Percentiles rank a stretch among this genome's conserved stretches.
These are phyloP conservation scores for Lagenorhynchus albirostris DNA, from an alignment of 2,113 vertebrate species.

Conservation along the genomic window DNA sequence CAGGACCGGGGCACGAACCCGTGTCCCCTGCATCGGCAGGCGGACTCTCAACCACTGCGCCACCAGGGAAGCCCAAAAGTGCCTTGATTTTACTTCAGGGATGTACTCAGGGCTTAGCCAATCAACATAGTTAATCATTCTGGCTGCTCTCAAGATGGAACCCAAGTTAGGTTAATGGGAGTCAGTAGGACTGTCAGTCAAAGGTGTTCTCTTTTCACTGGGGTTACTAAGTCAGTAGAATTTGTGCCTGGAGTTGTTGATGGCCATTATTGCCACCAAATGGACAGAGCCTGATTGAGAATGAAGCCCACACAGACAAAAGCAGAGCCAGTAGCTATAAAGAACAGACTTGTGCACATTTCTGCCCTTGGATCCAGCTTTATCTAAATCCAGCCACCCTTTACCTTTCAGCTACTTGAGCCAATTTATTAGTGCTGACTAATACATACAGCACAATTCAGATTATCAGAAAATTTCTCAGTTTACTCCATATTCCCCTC, in stretches of 20 bases:
- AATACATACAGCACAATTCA: neutral
- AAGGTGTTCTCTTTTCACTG: neutral
- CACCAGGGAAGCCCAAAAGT: neutral
- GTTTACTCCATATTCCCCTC: neutral
- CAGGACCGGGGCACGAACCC: no score
- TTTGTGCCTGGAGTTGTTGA: neutral
- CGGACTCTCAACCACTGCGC: no score
- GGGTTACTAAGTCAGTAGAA: neutral
- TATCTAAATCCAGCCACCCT: neutral
- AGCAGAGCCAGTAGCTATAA: neutral
- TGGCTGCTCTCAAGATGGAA: neutral
- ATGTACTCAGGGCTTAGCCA: neutral
- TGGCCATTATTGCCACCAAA: neutral
- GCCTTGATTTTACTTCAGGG: neutral
- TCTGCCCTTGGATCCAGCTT: neutral
- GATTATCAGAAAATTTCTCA: slow-evolving; percentile 10
- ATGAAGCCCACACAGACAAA: neutral
- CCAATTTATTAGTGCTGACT: neutral
- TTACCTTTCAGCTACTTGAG: neutral
- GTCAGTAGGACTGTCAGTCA: neutral
- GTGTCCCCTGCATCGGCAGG: no score
- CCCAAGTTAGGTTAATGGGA: neutral
- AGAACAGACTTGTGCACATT: neutral
- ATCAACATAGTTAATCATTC: neutral
- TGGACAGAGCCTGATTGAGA: neutral